Conservation (phyloP, 2,797 vertebrate species). For the Channallabes apus region DNA sequence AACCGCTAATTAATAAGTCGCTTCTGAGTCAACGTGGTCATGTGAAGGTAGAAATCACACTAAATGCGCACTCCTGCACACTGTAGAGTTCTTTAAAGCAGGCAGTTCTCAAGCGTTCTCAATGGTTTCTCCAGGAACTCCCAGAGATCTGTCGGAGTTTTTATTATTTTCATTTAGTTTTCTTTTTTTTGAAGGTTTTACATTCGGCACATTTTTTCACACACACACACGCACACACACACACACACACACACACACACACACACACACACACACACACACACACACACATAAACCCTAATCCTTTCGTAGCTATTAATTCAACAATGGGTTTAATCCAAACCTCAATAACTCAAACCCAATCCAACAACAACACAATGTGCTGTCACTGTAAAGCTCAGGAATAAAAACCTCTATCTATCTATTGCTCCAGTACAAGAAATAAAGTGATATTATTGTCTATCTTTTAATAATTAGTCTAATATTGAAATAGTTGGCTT, state of each 20-base stretch:
- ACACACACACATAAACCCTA: background rate
- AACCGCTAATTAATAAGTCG: background rate
- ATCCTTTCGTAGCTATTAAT: background rate
- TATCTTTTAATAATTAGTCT: background rate
- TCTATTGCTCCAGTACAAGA: background rate
- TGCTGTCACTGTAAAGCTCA: background rate
- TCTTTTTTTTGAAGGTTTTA: background rate
- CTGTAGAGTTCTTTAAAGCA: constrained; percentile 13
- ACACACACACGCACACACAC: background rate
- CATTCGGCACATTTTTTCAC: background rate
- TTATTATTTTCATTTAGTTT: background rate
- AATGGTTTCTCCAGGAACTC: background rate
- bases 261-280: too few species aligned
- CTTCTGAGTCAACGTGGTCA: background rate
- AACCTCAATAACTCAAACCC: background rate
- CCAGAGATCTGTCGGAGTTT: background rate
- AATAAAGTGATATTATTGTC: too few species aligned
- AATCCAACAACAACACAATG: background rate
- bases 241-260: background rate
- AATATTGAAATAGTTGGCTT: background rate
- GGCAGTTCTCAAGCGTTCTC: background rate
- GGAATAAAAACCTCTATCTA: background rate
- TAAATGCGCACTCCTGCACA: background rate
- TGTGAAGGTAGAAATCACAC: background rate
- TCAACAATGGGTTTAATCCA: background rate